Conservation (phyloP, 92 coral and sea anemone genomes). For the Ricordea florida region DNA sequence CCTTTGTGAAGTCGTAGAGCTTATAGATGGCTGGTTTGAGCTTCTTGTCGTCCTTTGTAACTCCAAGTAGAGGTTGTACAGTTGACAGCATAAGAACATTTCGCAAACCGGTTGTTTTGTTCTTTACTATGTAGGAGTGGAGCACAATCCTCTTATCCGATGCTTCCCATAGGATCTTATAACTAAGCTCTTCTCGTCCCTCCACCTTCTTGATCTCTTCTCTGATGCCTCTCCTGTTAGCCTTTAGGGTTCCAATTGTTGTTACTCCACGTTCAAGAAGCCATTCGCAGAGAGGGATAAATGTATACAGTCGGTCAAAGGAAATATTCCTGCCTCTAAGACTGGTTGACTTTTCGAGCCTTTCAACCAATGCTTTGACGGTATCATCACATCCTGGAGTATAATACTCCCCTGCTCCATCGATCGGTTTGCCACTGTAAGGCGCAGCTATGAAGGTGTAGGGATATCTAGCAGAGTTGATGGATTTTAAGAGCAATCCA, state of each 20-base stretch:
- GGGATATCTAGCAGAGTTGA: constrained; percentile 37
- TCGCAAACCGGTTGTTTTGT: background rate
- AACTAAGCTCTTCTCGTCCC: too few relatives aligned
- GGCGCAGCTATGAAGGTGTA: background rate
- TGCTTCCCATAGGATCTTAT: constrained; percentile 11
- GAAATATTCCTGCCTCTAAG: constrained; percentile 23
- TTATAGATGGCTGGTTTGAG: constrained; percentile 27
- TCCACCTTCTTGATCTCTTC: constrained; percentile 15
- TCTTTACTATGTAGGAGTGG: constrained; percentile 29
- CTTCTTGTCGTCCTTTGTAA: constrained; percentile 13
- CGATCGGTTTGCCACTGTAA: constrained; percentile 30
- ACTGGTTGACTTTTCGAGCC: background rate
- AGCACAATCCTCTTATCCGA: constrained; percentile 6
- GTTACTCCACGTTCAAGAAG: constrained; percentile 25
- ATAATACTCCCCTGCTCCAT: constrained; percentile 1
- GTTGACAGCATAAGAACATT: constrained; percentile 36
- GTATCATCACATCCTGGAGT: constrained; percentile 10
- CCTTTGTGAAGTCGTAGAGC: constrained; percentile 37
- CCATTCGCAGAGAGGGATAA: constrained; percentile 19
- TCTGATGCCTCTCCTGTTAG: constrained; percentile 41
- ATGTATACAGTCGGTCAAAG: constrained; percentile 32
- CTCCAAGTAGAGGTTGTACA: constrained; percentile 1
- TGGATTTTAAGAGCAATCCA: constrained; percentile 31
- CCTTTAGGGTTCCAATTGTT: constrained; percentile 25
- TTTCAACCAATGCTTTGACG: background rate